Evolutionary conservation across 2,888 invertebrate genomes (phyloP).

Genomic region (Xanthorhoe spadicearia): DNA sequence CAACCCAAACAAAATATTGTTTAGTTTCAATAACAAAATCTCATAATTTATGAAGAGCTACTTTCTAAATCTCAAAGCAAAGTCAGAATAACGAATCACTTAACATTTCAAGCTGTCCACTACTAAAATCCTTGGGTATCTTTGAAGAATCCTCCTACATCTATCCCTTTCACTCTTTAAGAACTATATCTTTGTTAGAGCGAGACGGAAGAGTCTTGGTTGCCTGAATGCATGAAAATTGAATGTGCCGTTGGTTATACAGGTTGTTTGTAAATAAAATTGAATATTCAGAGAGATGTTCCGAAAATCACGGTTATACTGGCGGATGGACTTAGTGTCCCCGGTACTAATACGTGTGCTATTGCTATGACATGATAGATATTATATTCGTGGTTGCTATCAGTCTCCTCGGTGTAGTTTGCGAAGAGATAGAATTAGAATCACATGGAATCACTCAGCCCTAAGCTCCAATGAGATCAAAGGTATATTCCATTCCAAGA

Average conservation of each 20-base stretch:
- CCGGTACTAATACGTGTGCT: slow-evolving; percentile 41
- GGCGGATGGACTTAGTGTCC: slow-evolving; percentile 57
- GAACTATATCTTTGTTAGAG: slow-evolving; percentile 24
- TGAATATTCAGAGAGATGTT: slow-evolving; percentile 78
- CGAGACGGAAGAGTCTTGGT: slow-evolving; percentile 39
- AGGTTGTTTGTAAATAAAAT: slow-evolving; percentile 79
- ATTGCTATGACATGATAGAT: slow-evolving; percentile 2
- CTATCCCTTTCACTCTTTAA: slow-evolving; percentile 47
- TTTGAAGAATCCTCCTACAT: slow-evolving; percentile 56
- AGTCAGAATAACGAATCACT: slow-evolving; percentile 50
- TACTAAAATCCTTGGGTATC: slow-evolving; percentile 56
- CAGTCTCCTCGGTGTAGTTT: not conserved
- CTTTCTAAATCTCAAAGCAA: slow-evolving; percentile 50
- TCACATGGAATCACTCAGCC: too few species aligned
- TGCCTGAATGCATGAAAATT: slow-evolving; percentile 63
- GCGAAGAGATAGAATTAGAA: too few species aligned
- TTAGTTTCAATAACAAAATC: not conserved
- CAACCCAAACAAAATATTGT: not conserved
- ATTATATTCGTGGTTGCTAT: not conserved
- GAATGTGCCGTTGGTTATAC: slow-evolving; percentile 64
- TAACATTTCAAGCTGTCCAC: slow-evolving; percentile 64
- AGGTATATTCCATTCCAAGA: too few species aligned
- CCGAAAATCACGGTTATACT: slow-evolving; percentile 75
- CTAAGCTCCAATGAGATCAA: too few species aligned
- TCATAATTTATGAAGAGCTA: slow-evolving; percentile 2